Evolutionary conservation across 2,113 vertebrate species (phyloP).

Genomic region (Callaeas wilsoni): DNA sequence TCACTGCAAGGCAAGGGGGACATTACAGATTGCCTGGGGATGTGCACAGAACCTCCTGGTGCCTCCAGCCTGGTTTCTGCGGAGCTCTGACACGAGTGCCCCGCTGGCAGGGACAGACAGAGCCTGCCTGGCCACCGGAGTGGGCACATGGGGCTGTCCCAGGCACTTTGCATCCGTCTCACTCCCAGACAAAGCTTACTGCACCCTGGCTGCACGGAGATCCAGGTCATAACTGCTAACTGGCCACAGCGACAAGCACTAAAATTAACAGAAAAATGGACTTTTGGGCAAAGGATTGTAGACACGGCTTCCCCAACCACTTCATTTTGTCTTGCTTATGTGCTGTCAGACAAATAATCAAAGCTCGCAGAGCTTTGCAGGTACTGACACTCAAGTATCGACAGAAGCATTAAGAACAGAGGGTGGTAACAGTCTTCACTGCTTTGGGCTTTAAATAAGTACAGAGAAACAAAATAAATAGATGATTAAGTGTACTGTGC

Average conservation of each 20-base stretch:
- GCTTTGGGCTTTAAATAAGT: not conserved
- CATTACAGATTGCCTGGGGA: not conserved
- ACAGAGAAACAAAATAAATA: not conserved
- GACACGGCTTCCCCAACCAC: not conserved
- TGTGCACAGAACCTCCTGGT: not conserved
- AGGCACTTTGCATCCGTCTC: accelerated
- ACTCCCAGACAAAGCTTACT: not conserved
- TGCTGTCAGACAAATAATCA: not conserved
- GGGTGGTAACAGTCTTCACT: not conserved
- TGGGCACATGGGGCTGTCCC: not conserved
- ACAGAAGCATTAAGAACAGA: not conserved
- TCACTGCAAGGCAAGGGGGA: not conserved
- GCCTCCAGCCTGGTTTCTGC: not conserved
- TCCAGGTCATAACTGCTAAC: not conserved
- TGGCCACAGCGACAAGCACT: not conserved
- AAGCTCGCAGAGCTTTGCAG: not conserved
- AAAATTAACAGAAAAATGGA: not conserved
- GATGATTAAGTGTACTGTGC: not conserved
- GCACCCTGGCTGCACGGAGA: not conserved
- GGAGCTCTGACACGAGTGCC: not conserved
- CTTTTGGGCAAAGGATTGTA: not conserved
- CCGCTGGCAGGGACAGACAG: not conserved
- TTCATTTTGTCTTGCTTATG: not conserved
- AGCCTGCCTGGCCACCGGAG: not conserved
- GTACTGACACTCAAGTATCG: accelerated